Evolutionary conservation across 2,113 vertebrate species (phyloP), one percentile per base, ranked within the genome.

Genomic region (Brachypodius melanocephalos): DNA sequence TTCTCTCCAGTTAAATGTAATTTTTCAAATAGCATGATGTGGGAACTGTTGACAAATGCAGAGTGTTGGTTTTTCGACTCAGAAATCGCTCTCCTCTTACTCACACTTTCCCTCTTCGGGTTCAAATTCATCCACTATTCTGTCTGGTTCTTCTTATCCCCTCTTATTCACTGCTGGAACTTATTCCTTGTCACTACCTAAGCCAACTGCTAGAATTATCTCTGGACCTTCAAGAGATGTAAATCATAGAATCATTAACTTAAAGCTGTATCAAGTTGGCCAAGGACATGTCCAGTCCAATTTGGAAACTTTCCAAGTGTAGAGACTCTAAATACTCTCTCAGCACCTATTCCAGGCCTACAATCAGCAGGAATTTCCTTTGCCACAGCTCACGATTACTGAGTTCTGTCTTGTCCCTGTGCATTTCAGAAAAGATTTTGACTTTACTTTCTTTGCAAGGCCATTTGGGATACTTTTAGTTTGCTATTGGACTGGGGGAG

Each of bases 21-120:
- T 90, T 90, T 93, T 95, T 91, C 83, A 93, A 85, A 40, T 21
- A 89, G 61, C 13, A 24, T 51, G 61, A 25, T 62, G 40, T 81
- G 48, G 55, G 36, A 89, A 81, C 68, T 78, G 73, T 78, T 95
- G 84, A 92, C 84, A 90, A 95, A 87, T 81, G 48, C 40, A 34
- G 26, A 24, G 18, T 75, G 57, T 75, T 93, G 40, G 29, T 49
- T 83, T 92, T 65, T 51, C 36, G 2, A 55, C 25, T 73, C n/a
- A 45, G 52, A 94, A 76, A 86, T 77, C 36, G 49, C 10, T 74
- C 32, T 85, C 14, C 8, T 88, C 67, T 81, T 82, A 67, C 43
- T 87, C 62, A 82, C 14, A 48, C 13, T 29, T 75, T 62, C 16
- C 7, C 18, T 83, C 68, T 82, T 72, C 2, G 17, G 42, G 42